Percentiles rank a stretch among this genome's conserved stretches.
Conservation (phyloP, 2,797 vertebrate genomes). For the Alfaro cultratus region DNA sequence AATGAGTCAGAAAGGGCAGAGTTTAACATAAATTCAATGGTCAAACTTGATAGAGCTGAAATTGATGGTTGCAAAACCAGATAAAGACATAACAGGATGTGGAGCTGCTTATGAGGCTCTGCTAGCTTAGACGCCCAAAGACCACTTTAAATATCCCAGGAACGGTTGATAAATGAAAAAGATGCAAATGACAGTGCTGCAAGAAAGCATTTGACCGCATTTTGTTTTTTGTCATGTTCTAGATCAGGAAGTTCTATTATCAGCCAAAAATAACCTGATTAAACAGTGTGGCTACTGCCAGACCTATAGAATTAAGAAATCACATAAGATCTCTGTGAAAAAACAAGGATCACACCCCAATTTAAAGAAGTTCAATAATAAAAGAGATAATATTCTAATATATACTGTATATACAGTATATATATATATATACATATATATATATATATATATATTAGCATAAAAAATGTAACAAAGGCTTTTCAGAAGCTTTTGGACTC, state of each 20-base stretch:
- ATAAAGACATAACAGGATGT: not conserved
- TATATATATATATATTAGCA: too few species aligned
- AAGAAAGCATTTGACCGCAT: not conserved
- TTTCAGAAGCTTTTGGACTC: not conserved
- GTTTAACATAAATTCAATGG: constrained; percentile 52
- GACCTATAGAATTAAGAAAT: not conserved
- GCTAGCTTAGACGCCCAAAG: not conserved
- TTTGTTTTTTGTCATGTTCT: not conserved
- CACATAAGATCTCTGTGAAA: not conserved
- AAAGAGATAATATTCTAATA: not conserved
- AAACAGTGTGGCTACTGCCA: not conserved
- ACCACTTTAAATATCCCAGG: not conserved
- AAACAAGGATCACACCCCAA: too few species aligned
- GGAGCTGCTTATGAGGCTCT: not conserved
- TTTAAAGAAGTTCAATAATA: not conserved
- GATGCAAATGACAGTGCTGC: not conserved
- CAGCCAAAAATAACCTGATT: not conserved
- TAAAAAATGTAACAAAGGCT: not conserved
- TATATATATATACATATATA: too few species aligned
- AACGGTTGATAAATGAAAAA: not conserved
- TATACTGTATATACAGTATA: too few species aligned
- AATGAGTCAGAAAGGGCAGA: constrained; percentile 48
- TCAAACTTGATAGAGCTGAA: constrained; percentile 65
- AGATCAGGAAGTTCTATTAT: not conserved
- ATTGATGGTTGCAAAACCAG: constrained; percentile 64